A percentile compares a stretch with the other conserved stretches of the same genome.
Evolutionary conservation across 2,113 vertebrate species (phyloP).

Genomic region (Corvus cornix): DNA sequence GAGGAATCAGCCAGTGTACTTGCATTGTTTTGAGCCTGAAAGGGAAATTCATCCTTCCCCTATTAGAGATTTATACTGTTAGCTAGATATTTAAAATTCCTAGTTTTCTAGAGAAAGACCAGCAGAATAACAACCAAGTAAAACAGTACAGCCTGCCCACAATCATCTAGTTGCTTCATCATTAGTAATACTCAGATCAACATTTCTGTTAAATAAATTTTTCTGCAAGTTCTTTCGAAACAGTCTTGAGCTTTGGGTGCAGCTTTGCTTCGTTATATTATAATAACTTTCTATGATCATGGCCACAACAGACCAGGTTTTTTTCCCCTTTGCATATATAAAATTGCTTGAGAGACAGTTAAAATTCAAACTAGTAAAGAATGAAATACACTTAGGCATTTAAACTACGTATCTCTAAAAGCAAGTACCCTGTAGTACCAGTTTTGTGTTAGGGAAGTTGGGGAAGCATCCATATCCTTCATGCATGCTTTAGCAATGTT

Average conservation of each 20-base stretch:
- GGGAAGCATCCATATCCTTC: not conserved
- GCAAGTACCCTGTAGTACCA: not conserved
- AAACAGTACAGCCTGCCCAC: not conserved
- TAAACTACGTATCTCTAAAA: not conserved
- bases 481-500: not conserved
- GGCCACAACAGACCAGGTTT: not conserved
- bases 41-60: not conserved
- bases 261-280: not conserved
- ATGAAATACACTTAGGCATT: not conserved
- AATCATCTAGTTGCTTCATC: not conserved
- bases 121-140: not conserved
- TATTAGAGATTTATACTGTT: not conserved
- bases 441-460: not conserved
- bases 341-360: not conserved
- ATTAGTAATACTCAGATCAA: not conserved
- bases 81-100: not conserved
- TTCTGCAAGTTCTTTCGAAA: not conserved
- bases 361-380: not conserved
- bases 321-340: not conserved
- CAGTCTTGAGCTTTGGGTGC: not conserved
- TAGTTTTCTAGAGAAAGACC: not conserved
- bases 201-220: not conserved
- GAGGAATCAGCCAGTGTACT: not conserved
- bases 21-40: not conserved
- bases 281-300: not conserved